Percentiles rank a stretch among this genome's conserved stretches.
Conservation (phyloP, 2,113 vertebrate genomes). For the Ochotona princeps region DNA sequence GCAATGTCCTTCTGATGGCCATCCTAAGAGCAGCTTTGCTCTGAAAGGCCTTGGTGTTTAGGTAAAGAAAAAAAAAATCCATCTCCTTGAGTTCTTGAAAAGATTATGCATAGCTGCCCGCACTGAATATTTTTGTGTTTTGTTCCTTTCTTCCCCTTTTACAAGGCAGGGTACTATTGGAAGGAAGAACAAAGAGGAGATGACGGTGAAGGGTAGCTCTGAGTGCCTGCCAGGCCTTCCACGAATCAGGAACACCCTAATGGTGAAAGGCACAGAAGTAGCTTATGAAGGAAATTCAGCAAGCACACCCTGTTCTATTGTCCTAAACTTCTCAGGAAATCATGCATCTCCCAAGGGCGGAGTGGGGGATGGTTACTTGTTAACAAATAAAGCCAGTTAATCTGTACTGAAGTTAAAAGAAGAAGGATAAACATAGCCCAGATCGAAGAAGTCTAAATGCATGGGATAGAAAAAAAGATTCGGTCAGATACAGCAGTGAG, state of each 20-base stretch:
- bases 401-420: conserved; percentile 65
- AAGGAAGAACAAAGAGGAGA: neutral
- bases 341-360: neutral
- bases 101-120: neutral
- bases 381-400: conserved; percentile 21
- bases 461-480: conserved; percentile 76
- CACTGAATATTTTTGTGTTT: neutral
- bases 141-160: neutral
- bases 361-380: neutral
- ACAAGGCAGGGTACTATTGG: neutral
- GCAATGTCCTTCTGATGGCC: neutral
- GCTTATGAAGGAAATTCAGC: neutral
- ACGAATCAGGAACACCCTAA: accelerated
- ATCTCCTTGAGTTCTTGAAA: neutral
- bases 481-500: conserved; percentile 73
- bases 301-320: neutral
- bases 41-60: neutral
- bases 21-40: no score
- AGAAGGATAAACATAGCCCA: conserved; percentile 66
- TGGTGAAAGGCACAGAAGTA: neutral
- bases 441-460: conserved; percentile 76
- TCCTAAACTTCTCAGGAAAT: conserved; percentile 15
- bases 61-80: neutral
- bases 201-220: neutral
- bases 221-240: neutral